phyloP scores from a whole-genome alignment of 2,888 invertebrate genomes.

The Calameuta idolon region DNA sequence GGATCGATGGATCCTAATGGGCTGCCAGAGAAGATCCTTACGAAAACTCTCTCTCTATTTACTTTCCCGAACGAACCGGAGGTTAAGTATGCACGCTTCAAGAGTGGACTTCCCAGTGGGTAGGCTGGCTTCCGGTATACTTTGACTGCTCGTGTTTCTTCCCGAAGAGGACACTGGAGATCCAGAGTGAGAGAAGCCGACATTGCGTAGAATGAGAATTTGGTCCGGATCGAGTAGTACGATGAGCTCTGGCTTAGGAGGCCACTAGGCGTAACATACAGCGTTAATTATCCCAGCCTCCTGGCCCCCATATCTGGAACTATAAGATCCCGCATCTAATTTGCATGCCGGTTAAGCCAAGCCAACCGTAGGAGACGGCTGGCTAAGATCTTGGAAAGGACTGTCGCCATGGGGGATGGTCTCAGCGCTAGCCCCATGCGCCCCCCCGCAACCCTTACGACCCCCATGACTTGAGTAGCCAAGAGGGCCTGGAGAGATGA shows the following conservation, averaged over 20 bases:
- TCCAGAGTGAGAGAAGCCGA: neutral
- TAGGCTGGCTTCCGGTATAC: neutral
- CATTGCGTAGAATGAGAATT: neutral
- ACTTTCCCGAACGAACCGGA: slow-evolving; percentile 12
- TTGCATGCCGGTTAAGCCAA: slow-evolving; percentile 55
- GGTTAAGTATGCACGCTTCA: neutral
- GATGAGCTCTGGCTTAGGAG: neutral
- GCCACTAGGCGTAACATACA: slow-evolving; percentile 16
- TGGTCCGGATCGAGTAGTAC: neutral
- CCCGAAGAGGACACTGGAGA: neutral
- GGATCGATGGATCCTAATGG: neutral
- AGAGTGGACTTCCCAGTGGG: neutral
- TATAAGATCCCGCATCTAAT: slow-evolving; percentile 54
- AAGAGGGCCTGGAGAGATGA: slow-evolving; percentile 50
- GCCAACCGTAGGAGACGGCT: slow-evolving; percentile 11
- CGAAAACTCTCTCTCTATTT: slow-evolving; percentile 4
- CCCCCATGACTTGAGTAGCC: slow-evolving; percentile 19
- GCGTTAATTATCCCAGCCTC: slow-evolving; percentile 37
- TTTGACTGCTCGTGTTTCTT: neutral
- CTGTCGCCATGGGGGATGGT: slow-evolving; percentile 40
- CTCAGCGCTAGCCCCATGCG: neutral
- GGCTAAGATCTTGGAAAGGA: slow-evolving; percentile 58
- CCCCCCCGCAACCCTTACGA: neutral
- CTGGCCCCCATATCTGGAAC: slow-evolving; percentile 39
- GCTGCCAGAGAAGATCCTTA: neutral